Conservation (phyloP, 2,797 vertebrate genomes). For the Gadopsis bispinosus region DNA sequence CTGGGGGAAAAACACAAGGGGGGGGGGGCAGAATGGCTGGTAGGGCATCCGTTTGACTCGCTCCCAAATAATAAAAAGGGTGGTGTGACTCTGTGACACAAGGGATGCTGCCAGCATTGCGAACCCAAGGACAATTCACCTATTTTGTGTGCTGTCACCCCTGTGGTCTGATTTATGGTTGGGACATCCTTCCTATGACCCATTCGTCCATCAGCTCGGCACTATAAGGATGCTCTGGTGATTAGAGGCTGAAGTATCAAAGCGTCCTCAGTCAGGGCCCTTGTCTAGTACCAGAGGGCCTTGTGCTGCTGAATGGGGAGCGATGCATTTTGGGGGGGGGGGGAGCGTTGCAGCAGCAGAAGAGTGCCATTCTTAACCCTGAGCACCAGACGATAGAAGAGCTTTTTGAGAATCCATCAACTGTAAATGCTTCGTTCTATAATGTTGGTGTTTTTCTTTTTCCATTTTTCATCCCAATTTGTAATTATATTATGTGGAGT, state of each 20-base stretch:
- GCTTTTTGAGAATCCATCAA: conserved; percentile 83
- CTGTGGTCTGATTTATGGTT: conserved; percentile 86
- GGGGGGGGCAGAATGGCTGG: conserved; percentile 72
- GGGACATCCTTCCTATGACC: conserved; percentile 85
- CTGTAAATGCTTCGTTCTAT: conserved; percentile 79
- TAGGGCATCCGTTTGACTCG: conserved; percentile 83
- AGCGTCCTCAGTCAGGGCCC: conserved; percentile 83
- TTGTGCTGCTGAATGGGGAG: conserved; percentile 77
- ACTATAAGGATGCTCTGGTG: conserved; percentile 80
- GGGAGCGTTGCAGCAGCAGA: conserved; percentile 70
- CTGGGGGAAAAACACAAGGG: conserved; percentile 72
- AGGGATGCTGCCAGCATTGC: conserved; percentile 77
- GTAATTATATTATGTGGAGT: conserved; percentile 86
- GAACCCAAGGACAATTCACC: conserved; percentile 86
- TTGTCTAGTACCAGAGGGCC: conserved; percentile 83
- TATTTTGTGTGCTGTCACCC: conserved; percentile 87
- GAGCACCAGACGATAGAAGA: conserved; percentile 79
- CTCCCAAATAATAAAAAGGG: conserved; percentile 84
- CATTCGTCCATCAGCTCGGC: conserved; percentile 82
- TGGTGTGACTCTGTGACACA: conserved; percentile 79
- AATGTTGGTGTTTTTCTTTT: conserved; percentile 82
- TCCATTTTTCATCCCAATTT: conserved; percentile 76
- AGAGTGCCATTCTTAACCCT: conserved; percentile 86
- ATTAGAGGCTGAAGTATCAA: conserved; percentile 86
- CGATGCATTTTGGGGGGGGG: conserved; percentile 60